phyloP scores from a whole-genome alignment of 2,113 vertebrate genomes.

The Gulo gulo region DNA sequence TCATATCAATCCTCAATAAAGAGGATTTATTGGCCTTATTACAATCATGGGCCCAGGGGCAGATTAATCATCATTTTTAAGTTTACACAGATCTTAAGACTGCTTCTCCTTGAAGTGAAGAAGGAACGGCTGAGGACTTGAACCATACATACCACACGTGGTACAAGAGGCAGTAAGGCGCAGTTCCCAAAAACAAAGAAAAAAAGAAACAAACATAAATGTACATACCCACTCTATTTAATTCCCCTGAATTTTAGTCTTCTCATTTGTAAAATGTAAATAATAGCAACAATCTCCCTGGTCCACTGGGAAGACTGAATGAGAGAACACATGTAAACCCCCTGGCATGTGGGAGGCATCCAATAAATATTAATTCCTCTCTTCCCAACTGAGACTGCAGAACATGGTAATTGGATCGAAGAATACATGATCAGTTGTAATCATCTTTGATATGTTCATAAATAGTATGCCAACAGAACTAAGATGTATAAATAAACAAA shows the following conservation, averaged over 20 bases:
- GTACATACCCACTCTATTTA: background rate
- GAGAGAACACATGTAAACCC: background rate
- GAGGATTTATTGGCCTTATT: background rate
- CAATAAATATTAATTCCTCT: background rate
- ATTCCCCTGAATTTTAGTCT: background rate
- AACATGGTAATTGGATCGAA: background rate
- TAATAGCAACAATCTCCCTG: background rate
- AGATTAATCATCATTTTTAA: background rate
- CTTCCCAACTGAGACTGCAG: background rate
- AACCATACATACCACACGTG: background rate
- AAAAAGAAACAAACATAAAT: background rate
- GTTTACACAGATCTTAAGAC: background rate
- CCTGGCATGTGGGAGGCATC: background rate
- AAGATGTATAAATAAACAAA: background rate
- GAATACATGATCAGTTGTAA: background rate
- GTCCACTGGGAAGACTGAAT: background rate
- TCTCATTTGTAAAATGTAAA: background rate
- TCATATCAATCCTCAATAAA: background rate
- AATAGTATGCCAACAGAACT: background rate
- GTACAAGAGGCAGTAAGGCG: background rate
- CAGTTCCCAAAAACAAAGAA: background rate
- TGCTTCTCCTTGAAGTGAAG: background rate
- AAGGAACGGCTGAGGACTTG: background rate
- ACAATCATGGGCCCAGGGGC: background rate
- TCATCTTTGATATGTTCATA: background rate